Evolutionary conservation across 2,888 invertebrate species (phyloP).

Genomic region (Aleiodes testaceus): DNA sequence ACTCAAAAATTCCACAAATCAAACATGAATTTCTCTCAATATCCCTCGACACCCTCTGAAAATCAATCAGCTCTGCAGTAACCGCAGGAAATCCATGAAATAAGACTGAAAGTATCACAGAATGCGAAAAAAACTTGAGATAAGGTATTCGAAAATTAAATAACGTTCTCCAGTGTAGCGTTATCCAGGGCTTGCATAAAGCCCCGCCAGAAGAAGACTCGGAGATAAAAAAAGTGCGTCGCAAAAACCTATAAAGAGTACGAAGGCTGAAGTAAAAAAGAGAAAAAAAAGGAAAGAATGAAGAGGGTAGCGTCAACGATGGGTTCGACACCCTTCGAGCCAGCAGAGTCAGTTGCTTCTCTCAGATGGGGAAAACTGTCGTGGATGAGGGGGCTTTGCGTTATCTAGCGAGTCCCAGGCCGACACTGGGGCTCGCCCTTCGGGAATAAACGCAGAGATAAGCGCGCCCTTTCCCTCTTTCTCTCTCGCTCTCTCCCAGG

Average conservation of each 20-base stretch:
- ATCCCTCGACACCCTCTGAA: not conserved
- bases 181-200: slow-evolving; percentile 35
- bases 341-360: slow-evolving; percentile 16
- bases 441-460: slow-evolving; percentile 71
- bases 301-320: slow-evolving; percentile 39
- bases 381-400: slow-evolving; percentile 53
- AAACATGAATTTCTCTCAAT: not conserved
- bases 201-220: slow-evolving; percentile 27
- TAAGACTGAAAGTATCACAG: not conserved
- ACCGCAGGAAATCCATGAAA: too few relatives aligned
- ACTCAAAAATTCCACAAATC: too few relatives aligned
- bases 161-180: slow-evolving; percentile 32
- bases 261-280: not conserved
- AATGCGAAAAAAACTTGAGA: slow-evolving; percentile 16
- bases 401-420: slow-evolving; percentile 71
- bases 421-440: slow-evolving; percentile 69
- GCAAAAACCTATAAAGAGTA: slow-evolving; percentile 18
- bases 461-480: slow-evolving; percentile 59
- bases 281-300: slow-evolving; percentile 3
- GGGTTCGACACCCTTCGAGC: slow-evolving; percentile 43
- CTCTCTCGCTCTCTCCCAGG: slow-evolving; percentile 49
- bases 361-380: slow-evolving; percentile 13
- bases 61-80: not conserved
- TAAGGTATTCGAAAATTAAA: slow-evolving; percentile 41
- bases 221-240: slow-evolving; percentile 34